Base-by-base conservation (phyloP, 2,888 invertebrate species). In the Willowsia nigromaculata region DNA sequence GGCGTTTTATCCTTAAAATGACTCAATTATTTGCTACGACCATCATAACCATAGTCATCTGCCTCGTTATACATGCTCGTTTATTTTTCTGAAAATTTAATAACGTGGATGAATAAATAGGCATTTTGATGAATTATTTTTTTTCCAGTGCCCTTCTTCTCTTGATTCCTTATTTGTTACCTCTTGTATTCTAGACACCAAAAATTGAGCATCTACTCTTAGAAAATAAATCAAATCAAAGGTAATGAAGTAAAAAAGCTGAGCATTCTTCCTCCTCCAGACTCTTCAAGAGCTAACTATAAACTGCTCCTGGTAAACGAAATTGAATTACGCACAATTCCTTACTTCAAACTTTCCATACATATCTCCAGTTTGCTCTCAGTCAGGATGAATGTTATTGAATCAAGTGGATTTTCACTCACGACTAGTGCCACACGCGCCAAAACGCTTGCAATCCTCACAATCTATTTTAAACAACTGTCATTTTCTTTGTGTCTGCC, bases 21-120 rank as follows among this genome's bases (percentile, higher is more conserved):
- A 85, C 78, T 78, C 78, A 85, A 78, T 76, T 83, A 83, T 85
- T 76, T 76, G 11, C 76, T 53, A 33, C 53, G 76, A 76, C 47
- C 30, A 76, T 30, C 76, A 53, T 76, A n/a, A 50, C 50, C 53
- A 53, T 74, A 25, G 47, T 27, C 78, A 78, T 56, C 50, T 43
- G 43, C 11, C 5, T 56, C 56, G 56, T 56, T 56, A n/a, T 76
- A 27, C 47, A 30, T 18, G 33, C 30, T n/a, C 78, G 22, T 80
- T 80, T 71, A n/a, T 22, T 37, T 80, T 59, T 56, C 33, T 56
- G 56, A 59, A 59, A 78, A 78, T 53, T 33, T 25, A 80, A 80
- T 80, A 40, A 25, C 7, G 30, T 53, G 33, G 53, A 76, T 80
- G 56, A 59, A 37, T 59, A 80, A 80, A 40, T 50, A 78, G 53